phyloP scores from a whole-genome alignment of 2,888 invertebrate species.

The Nomada lathburiana region DNA sequence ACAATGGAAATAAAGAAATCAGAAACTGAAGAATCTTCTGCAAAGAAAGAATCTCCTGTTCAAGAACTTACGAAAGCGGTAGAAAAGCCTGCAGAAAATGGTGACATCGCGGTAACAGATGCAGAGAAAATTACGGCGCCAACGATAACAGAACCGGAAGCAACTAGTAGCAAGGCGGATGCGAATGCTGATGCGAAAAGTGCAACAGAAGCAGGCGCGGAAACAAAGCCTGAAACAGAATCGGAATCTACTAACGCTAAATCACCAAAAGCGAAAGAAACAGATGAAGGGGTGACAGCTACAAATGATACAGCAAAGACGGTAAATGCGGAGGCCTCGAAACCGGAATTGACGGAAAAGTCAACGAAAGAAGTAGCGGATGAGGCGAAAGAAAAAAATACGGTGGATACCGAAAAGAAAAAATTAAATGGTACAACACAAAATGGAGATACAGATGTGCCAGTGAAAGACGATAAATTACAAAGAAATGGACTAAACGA shows the following conservation, averaged over 20 bases:
- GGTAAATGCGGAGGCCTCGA: constrained; percentile 57
- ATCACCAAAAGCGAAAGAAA: constrained; percentile 56
- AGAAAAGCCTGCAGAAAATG: constrained; percentile 64
- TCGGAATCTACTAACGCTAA: constrained; percentile 75
- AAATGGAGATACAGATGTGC: constrained; percentile 70
- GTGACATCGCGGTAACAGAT: constrained; percentile 42
- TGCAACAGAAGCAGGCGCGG: constrained; percentile 38
- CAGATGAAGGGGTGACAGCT: constrained; percentile 58
- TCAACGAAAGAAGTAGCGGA: constrained; percentile 65
- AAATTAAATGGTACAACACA: constrained; percentile 76
- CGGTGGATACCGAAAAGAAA: constrained; percentile 69
- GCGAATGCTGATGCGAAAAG: constrained; percentile 63
- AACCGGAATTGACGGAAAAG: constrained; percentile 64
- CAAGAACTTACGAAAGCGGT: constrained; percentile 60
- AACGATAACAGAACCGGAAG: constrained; percentile 61
- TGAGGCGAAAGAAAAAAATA: constrained; percentile 66
- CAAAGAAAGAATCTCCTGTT: constrained; percentile 33
- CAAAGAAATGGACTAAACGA: constrained; percentile 81
- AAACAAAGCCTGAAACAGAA: constrained; percentile 48
- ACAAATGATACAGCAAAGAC: constrained; percentile 68
- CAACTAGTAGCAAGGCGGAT: constrained; percentile 60
- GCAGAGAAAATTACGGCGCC: constrained; percentile 62
- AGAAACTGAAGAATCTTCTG: constrained; percentile 45
- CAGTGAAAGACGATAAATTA: constrained; percentile 73
- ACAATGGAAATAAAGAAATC: constrained; percentile 37